Conservation (phyloP, 2,888 invertebrate species). For the Phorcus lineatus region DNA sequence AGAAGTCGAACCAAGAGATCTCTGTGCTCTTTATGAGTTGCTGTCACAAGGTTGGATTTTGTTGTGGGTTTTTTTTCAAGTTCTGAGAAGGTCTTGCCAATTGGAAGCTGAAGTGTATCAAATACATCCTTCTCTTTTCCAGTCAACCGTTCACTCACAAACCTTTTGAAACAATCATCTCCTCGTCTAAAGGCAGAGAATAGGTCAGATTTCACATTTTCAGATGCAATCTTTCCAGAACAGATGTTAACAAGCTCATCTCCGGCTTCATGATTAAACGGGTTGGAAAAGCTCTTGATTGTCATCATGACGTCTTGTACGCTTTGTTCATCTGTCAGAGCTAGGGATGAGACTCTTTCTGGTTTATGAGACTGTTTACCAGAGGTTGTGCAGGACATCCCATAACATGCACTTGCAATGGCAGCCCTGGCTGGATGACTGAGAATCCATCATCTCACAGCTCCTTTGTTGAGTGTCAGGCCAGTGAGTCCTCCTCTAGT, state of each 20-base stretch:
- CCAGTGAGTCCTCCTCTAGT: neutral
- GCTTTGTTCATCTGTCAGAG: neutral
- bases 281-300: neutral
- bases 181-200: neutral
- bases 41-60: neutral
- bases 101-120: neutral
- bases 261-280: neutral
- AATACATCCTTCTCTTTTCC: neutral
- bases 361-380: neutral
- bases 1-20: neutral
- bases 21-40: neutral
- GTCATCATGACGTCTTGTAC: conserved; percentile 3
- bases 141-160: neutral
- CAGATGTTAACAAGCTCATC: neutral
- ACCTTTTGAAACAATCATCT: neutral
- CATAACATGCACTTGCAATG: neutral
- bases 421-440: neutral
- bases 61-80: neutral
- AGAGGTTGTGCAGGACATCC: neutral
- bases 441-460: neutral
- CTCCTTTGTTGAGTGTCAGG: neutral
- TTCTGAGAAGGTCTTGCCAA: neutral
- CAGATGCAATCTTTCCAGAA: neutral
- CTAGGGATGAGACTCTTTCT: neutral
- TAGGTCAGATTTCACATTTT: neutral